These are phyloP conservation scores for Notarius lentiginosus DNA, from an alignment of 2,113 vertebrate species.

Conservation along the genomic window DNA sequence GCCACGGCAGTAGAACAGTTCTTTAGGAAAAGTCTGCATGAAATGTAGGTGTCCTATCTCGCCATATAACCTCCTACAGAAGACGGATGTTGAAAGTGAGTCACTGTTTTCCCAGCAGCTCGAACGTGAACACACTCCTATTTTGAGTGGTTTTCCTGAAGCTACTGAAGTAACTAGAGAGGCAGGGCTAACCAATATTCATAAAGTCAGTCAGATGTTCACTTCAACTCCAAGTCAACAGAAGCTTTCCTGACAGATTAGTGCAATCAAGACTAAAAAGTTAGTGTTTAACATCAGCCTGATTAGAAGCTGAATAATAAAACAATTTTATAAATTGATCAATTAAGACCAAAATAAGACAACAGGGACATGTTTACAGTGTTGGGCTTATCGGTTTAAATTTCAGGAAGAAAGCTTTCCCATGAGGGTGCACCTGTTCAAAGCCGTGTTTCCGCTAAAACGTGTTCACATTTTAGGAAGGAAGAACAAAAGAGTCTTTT, in stretches of 20 bases:
- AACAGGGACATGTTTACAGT: not conserved
- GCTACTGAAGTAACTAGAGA: not conserved
- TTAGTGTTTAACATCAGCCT: not conserved
- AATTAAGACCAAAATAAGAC: slow-evolving; percentile 3
- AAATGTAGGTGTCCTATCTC: slow-evolving; percentile 19
- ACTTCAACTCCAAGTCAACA: not conserved
- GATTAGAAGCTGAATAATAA: not conserved
- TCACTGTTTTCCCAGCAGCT: slow-evolving; percentile 11
- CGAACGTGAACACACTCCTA: not conserved
- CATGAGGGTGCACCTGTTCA: not conserved
- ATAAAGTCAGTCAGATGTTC: not conserved
- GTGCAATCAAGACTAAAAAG: not conserved
- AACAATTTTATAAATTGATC: not conserved
- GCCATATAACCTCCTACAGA: not conserved
- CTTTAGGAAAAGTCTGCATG: slow-evolving; percentile 16
- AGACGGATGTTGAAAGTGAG: not conserved
- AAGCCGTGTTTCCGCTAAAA: not conserved
- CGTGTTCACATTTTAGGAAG: slow-evolving; percentile 7
- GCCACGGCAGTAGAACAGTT: not conserved
- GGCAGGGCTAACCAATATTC: not conserved
- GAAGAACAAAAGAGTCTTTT: not conserved
- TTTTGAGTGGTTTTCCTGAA: not conserved
- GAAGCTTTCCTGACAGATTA: not conserved
- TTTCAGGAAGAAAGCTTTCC: not conserved
- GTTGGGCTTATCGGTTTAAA: not conserved